These are phyloP conservation scores for Chaetodon auriga DNA, from an alignment of 2,113 vertebrate species.

Conservation along the genomic window DNA sequence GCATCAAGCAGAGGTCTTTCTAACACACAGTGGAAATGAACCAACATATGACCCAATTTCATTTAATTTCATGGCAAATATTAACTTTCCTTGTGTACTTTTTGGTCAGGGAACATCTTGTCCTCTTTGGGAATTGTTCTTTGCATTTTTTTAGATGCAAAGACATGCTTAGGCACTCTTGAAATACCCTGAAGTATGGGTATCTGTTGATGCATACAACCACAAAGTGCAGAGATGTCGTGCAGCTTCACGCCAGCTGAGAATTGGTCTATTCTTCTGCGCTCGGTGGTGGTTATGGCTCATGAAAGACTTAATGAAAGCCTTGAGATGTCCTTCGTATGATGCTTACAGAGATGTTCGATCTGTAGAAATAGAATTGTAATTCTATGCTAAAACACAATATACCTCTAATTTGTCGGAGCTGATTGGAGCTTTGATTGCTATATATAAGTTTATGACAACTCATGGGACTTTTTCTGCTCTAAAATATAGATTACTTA, in stretches of 20 bases:
- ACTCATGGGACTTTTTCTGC: slow-evolving; percentile 24
- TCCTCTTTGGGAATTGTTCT: slow-evolving; percentile 27
- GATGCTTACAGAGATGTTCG: slow-evolving; percentile 54
- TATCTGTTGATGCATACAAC: slow-evolving; percentile 65
- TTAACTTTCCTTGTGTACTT: not conserved
- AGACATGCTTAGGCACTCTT: slow-evolving; percentile 52
- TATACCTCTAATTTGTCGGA: slow-evolving; percentile 66
- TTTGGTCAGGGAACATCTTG: slow-evolving; percentile 27
- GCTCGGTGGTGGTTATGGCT: slow-evolving; percentile 34
- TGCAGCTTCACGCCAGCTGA: slow-evolving; percentile 56
- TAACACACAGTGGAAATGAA: not conserved
- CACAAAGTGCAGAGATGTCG: slow-evolving; percentile 67
- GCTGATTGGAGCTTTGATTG: slow-evolving; percentile 64
- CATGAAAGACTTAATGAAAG: slow-evolving; percentile 67
- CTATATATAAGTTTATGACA: slow-evolving; percentile 64
- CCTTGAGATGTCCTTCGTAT: slow-evolving; percentile 30
- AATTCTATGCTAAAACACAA: slow-evolving; percentile 69
- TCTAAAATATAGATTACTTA: slow-evolving; percentile 35
- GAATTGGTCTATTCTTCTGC: slow-evolving; percentile 58
- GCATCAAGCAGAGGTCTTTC: too few species aligned
- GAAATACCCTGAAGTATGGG: slow-evolving; percentile 70
- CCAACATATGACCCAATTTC: not conserved
- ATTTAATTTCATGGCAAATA: not conserved
- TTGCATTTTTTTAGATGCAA: slow-evolving; percentile 37
- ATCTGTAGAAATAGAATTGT: slow-evolving; percentile 75